Evolutionary conservation across 2,888 invertebrate genomes (phyloP).

Genomic region (Pteria penguin): DNA sequence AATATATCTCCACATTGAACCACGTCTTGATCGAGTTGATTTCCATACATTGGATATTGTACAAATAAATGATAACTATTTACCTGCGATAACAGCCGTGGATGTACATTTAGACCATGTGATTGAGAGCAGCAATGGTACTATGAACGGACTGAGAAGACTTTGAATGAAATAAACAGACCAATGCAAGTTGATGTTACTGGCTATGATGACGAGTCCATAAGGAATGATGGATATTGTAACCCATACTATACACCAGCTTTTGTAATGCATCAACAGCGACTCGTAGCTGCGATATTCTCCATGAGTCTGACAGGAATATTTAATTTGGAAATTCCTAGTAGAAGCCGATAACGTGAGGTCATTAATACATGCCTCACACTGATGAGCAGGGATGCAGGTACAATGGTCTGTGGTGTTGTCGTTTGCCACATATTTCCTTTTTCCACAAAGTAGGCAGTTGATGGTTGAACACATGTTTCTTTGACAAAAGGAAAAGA

Average conservation of each 20-base stretch:
- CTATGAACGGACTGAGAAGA: slow-evolving; percentile 68
- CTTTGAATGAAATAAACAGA: slow-evolving; percentile 64
- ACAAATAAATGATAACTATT: slow-evolving; percentile 1
- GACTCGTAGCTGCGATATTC: slow-evolving; percentile 65
- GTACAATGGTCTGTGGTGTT: slow-evolving; percentile 31
- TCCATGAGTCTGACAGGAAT: slow-evolving; percentile 58
- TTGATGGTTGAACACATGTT: slow-evolving; percentile 28
- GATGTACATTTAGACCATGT: slow-evolving; percentile 72
- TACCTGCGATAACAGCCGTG: slow-evolving; percentile 67
- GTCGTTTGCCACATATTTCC: slow-evolving; percentile 16
- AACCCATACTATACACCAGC: slow-evolving; percentile 76
- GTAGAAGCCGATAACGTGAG: slow-evolving; percentile 11
- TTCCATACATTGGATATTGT: neutral
- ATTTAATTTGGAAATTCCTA: slow-evolving; percentile 34
- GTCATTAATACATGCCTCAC: slow-evolving; percentile 50
- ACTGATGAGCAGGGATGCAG: slow-evolving; percentile 46
- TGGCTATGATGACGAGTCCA: slow-evolving; percentile 61
- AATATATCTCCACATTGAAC: too few species aligned
- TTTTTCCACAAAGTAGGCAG: slow-evolving; percentile 52
- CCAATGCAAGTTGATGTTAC: slow-evolving; percentile 73
- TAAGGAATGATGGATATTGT: slow-evolving; percentile 72
- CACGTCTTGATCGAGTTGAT: too few species aligned
- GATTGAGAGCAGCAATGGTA: slow-evolving; percentile 69
- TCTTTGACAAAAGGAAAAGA: slow-evolving; percentile 32
- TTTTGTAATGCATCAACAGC: slow-evolving; percentile 66